Percentiles rank a stretch among this genome's conserved stretches.
These are phyloP conservation scores for Gobius niger DNA, from an alignment of 2,113 vertebrate species.

Conservation along the genomic window DNA sequence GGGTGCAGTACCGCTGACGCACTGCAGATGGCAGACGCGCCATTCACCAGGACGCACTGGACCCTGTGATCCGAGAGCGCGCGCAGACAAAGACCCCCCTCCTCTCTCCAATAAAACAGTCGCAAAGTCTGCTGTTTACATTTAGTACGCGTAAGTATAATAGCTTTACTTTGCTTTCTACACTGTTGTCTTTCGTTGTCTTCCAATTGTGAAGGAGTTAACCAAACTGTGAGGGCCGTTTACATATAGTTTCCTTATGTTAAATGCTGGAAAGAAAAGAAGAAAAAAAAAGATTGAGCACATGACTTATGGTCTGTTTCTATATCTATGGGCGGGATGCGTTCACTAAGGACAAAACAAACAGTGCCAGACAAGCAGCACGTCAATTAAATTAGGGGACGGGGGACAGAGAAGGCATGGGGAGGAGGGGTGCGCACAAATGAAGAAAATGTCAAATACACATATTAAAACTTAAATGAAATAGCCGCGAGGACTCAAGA, in stretches of 20 bases:
- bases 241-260: conserved; percentile 15
- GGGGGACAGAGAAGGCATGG: not conserved
- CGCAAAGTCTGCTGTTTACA: conserved; percentile 17
- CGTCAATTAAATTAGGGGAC: conserved; percentile 73
- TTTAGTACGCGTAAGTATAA: not conserved
- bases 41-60: conserved; percentile 64
- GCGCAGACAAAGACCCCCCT: conserved; percentile 64
- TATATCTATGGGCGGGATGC: conserved; percentile 25
- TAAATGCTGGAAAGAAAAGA: not conserved
- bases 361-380: conserved; percentile 64
- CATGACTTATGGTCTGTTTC: not conserved
- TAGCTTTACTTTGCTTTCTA: not conserved
- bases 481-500: conserved; percentile 71
- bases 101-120: conserved; percentile 48
- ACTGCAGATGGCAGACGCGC: conserved; percentile 78
- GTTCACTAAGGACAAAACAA: conserved; percentile 57
- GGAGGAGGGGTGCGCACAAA: conserved; percentile 48
- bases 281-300: not conserved
- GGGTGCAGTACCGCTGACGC: conserved; percentile 4
- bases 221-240: not conserved
- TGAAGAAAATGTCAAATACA: conserved; percentile 78
- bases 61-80: conserved; percentile 35
- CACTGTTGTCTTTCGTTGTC: not conserved
- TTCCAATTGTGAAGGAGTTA: not conserved
- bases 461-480: conserved; percentile 81